Evolutionary conservation across 35 echinoderm and acorn worm genomes (phyloP).

Genomic region (Ophioderma brevispina): DNA sequence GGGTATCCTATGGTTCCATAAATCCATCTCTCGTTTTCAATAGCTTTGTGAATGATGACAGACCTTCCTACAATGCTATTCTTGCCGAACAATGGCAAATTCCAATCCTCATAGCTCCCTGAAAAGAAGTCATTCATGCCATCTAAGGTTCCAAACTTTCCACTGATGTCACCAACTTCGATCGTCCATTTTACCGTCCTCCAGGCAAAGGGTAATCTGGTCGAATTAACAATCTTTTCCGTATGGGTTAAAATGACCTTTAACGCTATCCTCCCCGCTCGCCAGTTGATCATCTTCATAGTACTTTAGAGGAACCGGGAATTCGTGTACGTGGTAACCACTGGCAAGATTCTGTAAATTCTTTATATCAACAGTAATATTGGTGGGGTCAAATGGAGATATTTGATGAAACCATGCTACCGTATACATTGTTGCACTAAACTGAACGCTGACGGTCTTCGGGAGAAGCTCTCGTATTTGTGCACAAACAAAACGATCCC

Average conservation of each 20-base stretch:
- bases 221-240: background rate
- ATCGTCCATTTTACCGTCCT: conserved; percentile 68
- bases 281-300: conserved; percentile 48
- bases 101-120: conserved; percentile 70
- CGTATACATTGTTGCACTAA: conserved; percentile 57
- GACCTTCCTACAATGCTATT: conserved; percentile 86
- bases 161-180: conserved; percentile 92
- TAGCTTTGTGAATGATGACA: conserved; percentile 70
- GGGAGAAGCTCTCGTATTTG: conserved; percentile 42
- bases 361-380: conserved; percentile 45
- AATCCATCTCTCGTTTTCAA: conserved; percentile 56
- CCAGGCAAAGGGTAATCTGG: background rate
- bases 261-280: conserved; percentile 44
- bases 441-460: conserved; percentile 53
- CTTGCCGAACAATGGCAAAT: conserved; percentile 82
- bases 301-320: conserved; percentile 66
- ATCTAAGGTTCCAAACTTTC: conserved; percentile 77
- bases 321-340: conserved; percentile 90
- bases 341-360: conserved; percentile 65
- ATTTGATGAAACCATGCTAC: conserved; percentile 63
- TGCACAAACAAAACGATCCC: conserved; percentile 39
- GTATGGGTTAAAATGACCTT: conserved; percentile 90
- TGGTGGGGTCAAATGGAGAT: conserved; percentile 77
- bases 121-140: conserved; percentile 22
- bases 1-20: conserved; percentile 88